phyloP scores from a whole-genome alignment of 2,113 vertebrate species.

The Hemibagrus wyckioides region DNA sequence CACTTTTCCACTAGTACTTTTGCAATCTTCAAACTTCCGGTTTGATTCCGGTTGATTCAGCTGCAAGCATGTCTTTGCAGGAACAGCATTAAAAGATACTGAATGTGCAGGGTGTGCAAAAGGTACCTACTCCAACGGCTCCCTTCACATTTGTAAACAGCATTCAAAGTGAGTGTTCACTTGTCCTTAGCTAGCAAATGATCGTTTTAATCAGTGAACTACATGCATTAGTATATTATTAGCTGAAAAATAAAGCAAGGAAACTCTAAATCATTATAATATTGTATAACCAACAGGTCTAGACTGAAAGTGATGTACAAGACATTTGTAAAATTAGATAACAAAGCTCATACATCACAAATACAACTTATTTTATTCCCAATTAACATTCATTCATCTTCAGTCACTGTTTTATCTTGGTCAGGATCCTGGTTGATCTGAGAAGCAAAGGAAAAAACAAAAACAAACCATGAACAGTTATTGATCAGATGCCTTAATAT shows the following conservation, averaged over 20 bases:
- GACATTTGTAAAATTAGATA: too few species aligned
- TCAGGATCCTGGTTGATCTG: not conserved
- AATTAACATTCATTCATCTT: not conserved
- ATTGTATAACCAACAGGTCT: too few species aligned
- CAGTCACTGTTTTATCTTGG: not conserved
- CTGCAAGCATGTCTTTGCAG: not conserved
- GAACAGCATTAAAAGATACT: slow-evolving; percentile 23
- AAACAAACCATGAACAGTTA: not conserved
- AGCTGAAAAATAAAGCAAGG: too few species aligned
- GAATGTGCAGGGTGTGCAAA: slow-evolving; percentile 23
- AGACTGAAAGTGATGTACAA: too few species aligned
- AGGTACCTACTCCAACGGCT: slow-evolving; percentile 33
- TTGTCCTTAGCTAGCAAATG: not conserved
- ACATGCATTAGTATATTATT: too few species aligned
- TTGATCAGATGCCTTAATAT: too few species aligned
- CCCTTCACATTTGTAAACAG: slow-evolving; percentile 8
- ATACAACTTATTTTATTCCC: too few species aligned
- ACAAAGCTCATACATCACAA: too few species aligned
- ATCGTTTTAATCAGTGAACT: not conserved
- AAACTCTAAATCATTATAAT: too few species aligned
- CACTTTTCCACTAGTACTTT: not conserved
- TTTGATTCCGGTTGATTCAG: not conserved
- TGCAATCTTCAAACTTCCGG: not conserved
- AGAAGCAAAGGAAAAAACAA: not conserved
- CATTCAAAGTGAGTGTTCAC: slow-evolving; percentile 30